phyloP scores from a whole-genome alignment of 1,140 invertebrate species.

The Teleogryllus occipitalis region DNA sequence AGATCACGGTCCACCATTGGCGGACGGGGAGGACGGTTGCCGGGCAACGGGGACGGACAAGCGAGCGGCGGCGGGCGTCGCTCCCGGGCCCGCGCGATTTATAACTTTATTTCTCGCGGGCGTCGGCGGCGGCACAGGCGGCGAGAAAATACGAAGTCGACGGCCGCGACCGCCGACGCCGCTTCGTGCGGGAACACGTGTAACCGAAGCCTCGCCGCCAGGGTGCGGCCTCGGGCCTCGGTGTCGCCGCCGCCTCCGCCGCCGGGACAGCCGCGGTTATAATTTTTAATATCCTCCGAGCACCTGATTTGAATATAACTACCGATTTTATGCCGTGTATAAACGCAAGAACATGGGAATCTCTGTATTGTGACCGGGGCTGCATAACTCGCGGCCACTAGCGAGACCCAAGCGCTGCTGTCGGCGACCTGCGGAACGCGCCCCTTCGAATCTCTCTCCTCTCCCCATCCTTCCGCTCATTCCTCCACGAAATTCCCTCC shows the following conservation, averaged over 20 bases:
- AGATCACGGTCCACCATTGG: not conserved
- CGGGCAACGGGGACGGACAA: not conserved
- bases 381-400: not conserved
- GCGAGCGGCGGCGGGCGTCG: not conserved
- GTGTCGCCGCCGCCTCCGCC: too few species aligned
- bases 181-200: not conserved
- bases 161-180: too few species aligned
- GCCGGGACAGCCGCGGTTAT: too few species aligned
- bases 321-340: not conserved
- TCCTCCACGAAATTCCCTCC: too few species aligned
- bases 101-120: conserved; percentile 4
- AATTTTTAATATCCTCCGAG: not conserved
- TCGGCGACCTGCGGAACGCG: too few species aligned
- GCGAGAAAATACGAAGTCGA: conserved; percentile 3
- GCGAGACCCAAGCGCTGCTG: not conserved
- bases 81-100: not conserved
- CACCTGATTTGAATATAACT: not conserved
- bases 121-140: not conserved
- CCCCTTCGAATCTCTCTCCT: too few species aligned
- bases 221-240: not conserved
- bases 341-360: not conserved
- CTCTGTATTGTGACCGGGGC: not conserved
- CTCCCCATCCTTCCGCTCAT: too few species aligned
- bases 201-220: not conserved
- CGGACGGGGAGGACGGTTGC: not conserved